Percentiles rank a stretch among this genome's conserved stretches.
phyloP scores from a whole-genome alignment of 2,888 invertebrate genomes.

The Oligia latruncula region DNA sequence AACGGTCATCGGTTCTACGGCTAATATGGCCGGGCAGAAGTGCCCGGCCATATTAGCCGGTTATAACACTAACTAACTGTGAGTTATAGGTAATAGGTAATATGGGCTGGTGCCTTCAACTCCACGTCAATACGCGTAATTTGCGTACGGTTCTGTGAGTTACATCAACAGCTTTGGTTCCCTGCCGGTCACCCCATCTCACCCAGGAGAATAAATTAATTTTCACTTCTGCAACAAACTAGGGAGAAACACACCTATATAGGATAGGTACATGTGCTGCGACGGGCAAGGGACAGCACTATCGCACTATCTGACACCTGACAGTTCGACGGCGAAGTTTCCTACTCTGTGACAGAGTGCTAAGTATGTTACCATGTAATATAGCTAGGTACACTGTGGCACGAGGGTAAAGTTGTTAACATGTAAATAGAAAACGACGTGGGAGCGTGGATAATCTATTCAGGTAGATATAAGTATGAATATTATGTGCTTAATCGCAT shows the following conservation, averaged over 20 bases:
- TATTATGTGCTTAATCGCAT: neutral
- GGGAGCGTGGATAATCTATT: neutral
- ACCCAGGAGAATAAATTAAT: neutral
- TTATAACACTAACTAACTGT: neutral
- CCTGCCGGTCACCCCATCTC: neutral
- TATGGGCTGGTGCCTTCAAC: too few species aligned
- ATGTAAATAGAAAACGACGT: conserved; percentile 27
- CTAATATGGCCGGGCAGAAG: neutral
- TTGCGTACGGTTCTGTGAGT: neutral
- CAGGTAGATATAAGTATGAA: too few species aligned
- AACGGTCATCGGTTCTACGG: too few species aligned
- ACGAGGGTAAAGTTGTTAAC: conserved; percentile 5
- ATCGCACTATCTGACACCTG: conserved; percentile 27
- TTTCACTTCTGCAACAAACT: neutral
- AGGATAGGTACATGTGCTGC: too few species aligned
- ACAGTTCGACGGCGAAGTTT: conserved; percentile 44
- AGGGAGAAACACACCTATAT: neutral
- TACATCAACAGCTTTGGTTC: neutral
- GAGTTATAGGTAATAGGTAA: neutral
- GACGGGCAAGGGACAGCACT: conserved; percentile 9
- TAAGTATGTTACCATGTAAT: conserved; percentile 6
- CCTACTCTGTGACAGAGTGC: conserved; percentile 26
- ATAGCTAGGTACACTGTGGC: conserved; percentile 8
- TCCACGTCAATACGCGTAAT: too few species aligned
- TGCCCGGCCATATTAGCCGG: too few species aligned